phyloP scores from a whole-genome alignment of 2,113 vertebrate genomes.

The Phaethon lepturus region DNA sequence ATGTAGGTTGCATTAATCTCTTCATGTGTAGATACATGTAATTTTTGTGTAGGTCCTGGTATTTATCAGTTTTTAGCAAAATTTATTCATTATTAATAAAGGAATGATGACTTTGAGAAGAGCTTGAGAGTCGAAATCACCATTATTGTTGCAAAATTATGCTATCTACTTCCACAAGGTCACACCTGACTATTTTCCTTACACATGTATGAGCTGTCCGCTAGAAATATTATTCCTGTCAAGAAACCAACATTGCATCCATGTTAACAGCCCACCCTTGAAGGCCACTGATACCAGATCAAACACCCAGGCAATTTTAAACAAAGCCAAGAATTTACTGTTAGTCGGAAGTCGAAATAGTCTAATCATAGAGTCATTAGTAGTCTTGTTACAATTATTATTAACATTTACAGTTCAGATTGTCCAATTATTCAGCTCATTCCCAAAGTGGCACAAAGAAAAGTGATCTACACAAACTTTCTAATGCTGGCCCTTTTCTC shows the following conservation, averaged over 20 bases:
- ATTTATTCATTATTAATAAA: background rate
- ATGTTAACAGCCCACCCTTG: background rate
- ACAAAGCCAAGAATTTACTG: background rate
- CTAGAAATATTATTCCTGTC: background rate
- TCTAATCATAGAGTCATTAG: background rate
- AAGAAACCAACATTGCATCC: background rate
- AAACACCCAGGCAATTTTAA: background rate
- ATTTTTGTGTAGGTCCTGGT: background rate
- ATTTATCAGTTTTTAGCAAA: background rate
- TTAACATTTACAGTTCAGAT: background rate
- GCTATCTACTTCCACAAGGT: background rate
- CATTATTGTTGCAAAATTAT: background rate
- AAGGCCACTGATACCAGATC: background rate
- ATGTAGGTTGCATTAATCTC: background rate
- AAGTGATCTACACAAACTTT: background rate
- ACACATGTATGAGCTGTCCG: background rate
- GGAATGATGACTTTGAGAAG: background rate
- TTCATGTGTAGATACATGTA: accelerated
- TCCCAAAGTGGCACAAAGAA: background rate
- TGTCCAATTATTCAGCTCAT: background rate
- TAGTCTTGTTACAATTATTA: background rate
- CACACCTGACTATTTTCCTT: background rate
- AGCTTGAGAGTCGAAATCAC: background rate
- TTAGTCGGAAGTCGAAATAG: background rate
- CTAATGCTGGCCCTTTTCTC: background rate